Percentiles rank a stretch among this genome's conserved stretches.
Evolutionary conservation across 2,888 invertebrate species (phyloP).

Genomic region (Invenusta paracnida): DNA sequence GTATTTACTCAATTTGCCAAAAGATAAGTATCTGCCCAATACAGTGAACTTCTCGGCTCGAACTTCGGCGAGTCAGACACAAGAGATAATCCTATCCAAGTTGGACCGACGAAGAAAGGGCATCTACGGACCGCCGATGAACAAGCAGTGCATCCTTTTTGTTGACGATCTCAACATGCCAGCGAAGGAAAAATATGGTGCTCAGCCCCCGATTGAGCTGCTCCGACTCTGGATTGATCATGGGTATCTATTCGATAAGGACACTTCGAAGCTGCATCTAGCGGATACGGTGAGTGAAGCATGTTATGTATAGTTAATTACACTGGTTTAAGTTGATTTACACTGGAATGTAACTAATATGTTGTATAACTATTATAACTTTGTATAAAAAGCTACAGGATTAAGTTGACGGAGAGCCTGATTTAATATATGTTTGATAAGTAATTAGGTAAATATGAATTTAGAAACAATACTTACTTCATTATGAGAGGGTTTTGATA

Average conservation of each 20-base stretch:
- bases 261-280: conserved; percentile 59
- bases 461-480: no score
- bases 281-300: conserved; percentile 70
- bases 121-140: conserved; percentile 83
- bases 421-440: no score
- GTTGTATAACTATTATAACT: background rate
- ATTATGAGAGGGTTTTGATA: no score
- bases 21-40: conserved; percentile 61
- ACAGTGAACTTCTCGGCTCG: conserved; percentile 62
- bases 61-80: conserved; percentile 77
- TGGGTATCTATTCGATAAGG: conserved; percentile 62
- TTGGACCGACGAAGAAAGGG: conserved; percentile 81
- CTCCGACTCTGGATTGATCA: conserved; percentile 61
- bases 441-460: no score
- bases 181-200: conserved; percentile 61
- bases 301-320: background rate
- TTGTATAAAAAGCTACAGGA: background rate
- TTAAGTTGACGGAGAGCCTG: no score
- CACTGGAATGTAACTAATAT: no score
- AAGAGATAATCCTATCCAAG: conserved; percentile 89
- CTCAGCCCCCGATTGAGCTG: conserved; percentile 61
- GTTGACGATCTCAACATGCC: conserved; percentile 67
- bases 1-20: conserved; percentile 58
- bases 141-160: conserved; percentile 74
- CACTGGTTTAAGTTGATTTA: no score